Evolutionary conservation across 2,113 vertebrate species (phyloP).

Genomic region (Toxotes chatareus): DNA sequence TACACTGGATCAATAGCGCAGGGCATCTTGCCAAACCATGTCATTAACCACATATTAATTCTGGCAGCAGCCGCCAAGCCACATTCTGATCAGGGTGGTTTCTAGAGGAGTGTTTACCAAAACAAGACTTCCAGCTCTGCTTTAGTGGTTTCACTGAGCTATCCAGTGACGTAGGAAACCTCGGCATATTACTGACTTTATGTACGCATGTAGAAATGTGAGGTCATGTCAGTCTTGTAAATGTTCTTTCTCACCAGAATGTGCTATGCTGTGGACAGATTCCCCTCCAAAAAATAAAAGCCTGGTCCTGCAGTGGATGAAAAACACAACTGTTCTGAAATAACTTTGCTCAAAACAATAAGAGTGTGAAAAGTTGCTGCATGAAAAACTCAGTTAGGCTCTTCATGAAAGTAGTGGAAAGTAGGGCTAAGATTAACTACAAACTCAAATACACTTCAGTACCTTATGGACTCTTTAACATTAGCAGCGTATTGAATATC

Average conservation of each 20-base stretch:
- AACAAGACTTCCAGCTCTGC: constrained; percentile 75
- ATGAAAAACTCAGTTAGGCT: not conserved
- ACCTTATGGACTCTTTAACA: constrained; percentile 35
- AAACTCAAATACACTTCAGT: constrained; percentile 29
- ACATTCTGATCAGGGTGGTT: constrained; percentile 80
- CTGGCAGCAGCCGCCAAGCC: constrained; percentile 73
- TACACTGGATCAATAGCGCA: constrained; percentile 77
- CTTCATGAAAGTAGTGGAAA: not conserved
- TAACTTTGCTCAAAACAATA: constrained; percentile 29
- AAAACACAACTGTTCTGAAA: constrained; percentile 1
- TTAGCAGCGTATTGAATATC: constrained; percentile 57
- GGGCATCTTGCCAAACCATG: constrained; percentile 77
- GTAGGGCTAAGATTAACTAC: not conserved
- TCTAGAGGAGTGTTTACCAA: constrained; percentile 83
- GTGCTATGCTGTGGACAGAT: constrained; percentile 43
- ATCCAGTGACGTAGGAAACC: constrained; percentile 77
- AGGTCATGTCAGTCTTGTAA: constrained; percentile 69
- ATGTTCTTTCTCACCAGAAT: constrained; percentile 65
- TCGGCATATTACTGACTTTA: constrained; percentile 60
- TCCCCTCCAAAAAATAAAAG: constrained; percentile 50
- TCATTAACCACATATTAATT: constrained; percentile 83
- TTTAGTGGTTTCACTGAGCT: constrained; percentile 74
- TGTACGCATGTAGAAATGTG: constrained; percentile 68
- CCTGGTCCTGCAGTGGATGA: constrained; percentile 37
- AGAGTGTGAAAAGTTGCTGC: constrained; percentile 30